Conservation (phyloP, 2,888 invertebrate species). For the Drepanosiphum platanoidis region DNA sequence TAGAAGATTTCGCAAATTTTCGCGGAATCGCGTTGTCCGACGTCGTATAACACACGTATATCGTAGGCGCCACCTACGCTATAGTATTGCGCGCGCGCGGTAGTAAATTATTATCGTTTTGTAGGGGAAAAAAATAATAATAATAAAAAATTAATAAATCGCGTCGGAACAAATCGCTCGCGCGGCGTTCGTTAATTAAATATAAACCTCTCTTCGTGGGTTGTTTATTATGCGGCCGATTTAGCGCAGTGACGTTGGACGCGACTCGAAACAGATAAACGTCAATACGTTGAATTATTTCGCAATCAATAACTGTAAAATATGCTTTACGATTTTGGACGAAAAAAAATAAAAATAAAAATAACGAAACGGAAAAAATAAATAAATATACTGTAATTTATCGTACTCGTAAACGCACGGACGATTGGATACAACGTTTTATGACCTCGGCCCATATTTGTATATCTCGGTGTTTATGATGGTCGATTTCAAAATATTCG, state of each 20-base stretch:
- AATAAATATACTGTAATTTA: background rate
- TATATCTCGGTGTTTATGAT: background rate
- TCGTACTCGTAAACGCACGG: slow-evolving; percentile 22
- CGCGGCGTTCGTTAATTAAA: slow-evolving; percentile 32
- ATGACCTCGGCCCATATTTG: slow-evolving; percentile 39
- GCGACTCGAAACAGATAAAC: slow-evolving; percentile 41
- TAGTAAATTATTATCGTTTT: slow-evolving; percentile 29
- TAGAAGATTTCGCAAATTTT: too few relatives aligned
- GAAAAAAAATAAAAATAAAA: background rate
- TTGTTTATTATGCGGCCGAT: slow-evolving; percentile 5
- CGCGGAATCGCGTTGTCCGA: too few relatives aligned
- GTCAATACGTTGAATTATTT: slow-evolving; percentile 41
- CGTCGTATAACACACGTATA: background rate
- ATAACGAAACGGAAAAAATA: background rate
- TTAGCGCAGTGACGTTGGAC: slow-evolving; percentile 1
- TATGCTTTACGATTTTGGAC: slow-evolving; percentile 31
- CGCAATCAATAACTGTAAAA: slow-evolving; percentile 37
- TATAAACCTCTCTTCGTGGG: slow-evolving; percentile 9
- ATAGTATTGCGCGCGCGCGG: background rate
- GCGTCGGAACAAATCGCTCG: background rate
- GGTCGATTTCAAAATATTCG: slow-evolving; percentile 4
- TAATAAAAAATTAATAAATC: slow-evolving; percentile 35
- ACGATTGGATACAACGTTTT: slow-evolving; percentile 43
- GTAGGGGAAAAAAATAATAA: background rate
- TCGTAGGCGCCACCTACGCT: background rate